These are phyloP conservation scores for Heliconius sara DNA, from an alignment of 2,888 invertebrate genomes.

Conservation along the genomic window DNA sequence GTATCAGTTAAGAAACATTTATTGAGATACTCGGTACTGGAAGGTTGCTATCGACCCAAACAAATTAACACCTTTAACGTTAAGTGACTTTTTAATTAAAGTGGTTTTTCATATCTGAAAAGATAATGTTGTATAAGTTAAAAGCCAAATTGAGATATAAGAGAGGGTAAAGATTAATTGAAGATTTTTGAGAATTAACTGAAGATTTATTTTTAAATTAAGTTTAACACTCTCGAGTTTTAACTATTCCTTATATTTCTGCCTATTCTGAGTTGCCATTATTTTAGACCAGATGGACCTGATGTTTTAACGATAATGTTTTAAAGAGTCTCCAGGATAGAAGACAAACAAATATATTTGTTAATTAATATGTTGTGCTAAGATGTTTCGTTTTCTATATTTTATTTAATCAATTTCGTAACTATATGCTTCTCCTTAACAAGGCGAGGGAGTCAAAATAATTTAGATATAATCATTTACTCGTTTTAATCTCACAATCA, in stretches of 20 bases:
- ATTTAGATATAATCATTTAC: not conserved
- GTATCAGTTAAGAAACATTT: constrained; percentile 18
- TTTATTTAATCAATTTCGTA: no score
- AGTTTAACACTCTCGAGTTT: constrained; percentile 4
- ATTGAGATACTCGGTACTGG: constrained; percentile 19
- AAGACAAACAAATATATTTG: not conserved
- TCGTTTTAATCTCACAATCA: no score
- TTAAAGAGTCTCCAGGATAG: no score
- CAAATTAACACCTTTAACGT: constrained; percentile 39
- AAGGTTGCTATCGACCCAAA: constrained; percentile 29
- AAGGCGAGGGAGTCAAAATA: no score
- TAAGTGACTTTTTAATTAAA: constrained; percentile 42
- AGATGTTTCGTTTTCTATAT: no score
- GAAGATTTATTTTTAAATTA: constrained; percentile 6
- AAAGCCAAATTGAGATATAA: constrained; percentile 39
- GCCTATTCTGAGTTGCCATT: not conserved
- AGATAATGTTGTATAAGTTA: constrained; percentile 43
- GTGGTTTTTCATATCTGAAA: constrained; percentile 39
- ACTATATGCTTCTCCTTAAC: no score
- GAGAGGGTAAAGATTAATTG: constrained; percentile 29
- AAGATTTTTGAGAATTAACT: constrained; percentile 10
- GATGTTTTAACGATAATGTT: no score
- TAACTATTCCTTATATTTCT: not conserved
- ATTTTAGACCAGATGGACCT: not conserved
- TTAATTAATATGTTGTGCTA: not conserved